Percentiles rank a stretch among this genome's conserved stretches.
Conservation (phyloP, 2,797 vertebrate genomes). For the Gymnocypris eckloni region DNA sequence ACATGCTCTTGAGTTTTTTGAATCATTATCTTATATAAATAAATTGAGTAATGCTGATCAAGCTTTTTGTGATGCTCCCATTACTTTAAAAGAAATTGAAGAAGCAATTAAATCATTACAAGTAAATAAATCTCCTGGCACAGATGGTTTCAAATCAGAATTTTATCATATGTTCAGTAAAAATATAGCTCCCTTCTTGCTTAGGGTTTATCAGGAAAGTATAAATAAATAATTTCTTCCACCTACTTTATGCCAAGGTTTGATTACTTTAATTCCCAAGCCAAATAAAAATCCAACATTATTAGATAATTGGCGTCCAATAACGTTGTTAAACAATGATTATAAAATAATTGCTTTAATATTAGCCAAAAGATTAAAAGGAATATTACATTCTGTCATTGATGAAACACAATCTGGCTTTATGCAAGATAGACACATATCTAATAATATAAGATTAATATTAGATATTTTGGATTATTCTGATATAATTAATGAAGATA, state of each 20-base stretch:
- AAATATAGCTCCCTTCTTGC: neutral
- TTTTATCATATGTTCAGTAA: too few species aligned
- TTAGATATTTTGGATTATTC: neutral
- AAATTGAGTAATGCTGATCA: neutral
- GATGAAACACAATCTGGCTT: neutral
- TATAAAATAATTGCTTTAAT: neutral
- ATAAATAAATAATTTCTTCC: too few species aligned
- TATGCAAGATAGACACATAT: neutral
- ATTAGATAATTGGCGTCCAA: neutral
- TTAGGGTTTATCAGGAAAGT: too few species aligned
- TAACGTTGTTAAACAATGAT: neutral
- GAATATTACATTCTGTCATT: neutral
- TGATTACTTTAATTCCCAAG: neutral
- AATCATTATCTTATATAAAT: neutral
- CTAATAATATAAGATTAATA: neutral
- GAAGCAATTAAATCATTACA: too few species aligned
- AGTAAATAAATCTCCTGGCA: too few species aligned
- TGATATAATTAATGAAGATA: neutral
- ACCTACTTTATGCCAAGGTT: neutral
- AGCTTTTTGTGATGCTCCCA: neutral
- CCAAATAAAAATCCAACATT: neutral
- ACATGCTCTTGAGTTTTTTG: neutral
- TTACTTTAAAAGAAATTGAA: neutral
- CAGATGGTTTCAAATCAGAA: too few species aligned
- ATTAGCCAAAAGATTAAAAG: neutral